Evolutionary conservation across 2,797 vertebrate genomes (phyloP), one percentile per base, ranked within the genome.

Genomic region (Anguilla obscura): DNA sequence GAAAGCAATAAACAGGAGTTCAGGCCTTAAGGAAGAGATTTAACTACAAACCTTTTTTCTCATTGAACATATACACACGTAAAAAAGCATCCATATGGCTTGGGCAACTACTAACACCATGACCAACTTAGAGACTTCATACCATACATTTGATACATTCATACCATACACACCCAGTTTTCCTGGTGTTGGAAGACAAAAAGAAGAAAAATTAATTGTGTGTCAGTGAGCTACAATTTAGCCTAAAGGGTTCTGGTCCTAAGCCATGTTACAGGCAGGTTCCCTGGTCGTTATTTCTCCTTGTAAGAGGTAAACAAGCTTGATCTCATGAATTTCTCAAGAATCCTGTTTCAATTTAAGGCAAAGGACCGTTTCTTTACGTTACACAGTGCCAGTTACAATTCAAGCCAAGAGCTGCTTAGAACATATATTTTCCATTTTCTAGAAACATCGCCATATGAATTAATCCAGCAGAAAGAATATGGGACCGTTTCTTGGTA

Each of bases 201-300:
- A 94, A 95, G 95, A 96, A 97, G 96, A 94, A 95, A 96, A 95
- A 95, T 93, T 93, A 94, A 96, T 94, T 96, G 94, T 95, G 95
- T 96, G 96, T 96, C 94, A 92, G 94, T 95, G 91, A 94, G 93
- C 92, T 92, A 94, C 92, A 93, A 89, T 93, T 94, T 92, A 93
- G 93, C 92, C 52, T 45, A 90, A 91, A 93, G 93, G 48, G 6
- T 83, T 24, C 45, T 48, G 80, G 40, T 2, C 21, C 40, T 48
- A 24, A 83, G 21, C 50, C 80, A 24, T 24, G 5, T 7, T 18
- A 45, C 76, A 36, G 8, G 6, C 80, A 24, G 6, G 63, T 66
- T n/a, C 24, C 4, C 5, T n/a, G n/a, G 2, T 21, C 21, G 45
- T 36, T n/a, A 52, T 50, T 40, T 50, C 33, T 45, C 18, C 30